Conservation (phyloP, 2,888 invertebrate species). For the Caenorhabditis plicata region DNA sequence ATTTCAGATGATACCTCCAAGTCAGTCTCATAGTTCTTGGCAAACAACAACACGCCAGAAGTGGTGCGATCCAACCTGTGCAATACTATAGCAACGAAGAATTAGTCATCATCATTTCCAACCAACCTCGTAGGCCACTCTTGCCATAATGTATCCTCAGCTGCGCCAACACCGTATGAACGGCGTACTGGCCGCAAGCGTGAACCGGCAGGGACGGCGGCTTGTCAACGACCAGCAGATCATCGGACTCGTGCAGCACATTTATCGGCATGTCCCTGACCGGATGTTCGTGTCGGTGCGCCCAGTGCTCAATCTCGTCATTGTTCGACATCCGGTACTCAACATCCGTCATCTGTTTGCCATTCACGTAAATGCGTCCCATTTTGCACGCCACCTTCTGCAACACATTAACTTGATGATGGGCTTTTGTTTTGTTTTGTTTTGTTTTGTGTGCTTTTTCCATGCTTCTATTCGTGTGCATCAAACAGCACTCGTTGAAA, state of each 20-base stretch:
- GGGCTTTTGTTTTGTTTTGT: too few species aligned
- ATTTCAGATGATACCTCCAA: conserved; percentile 68
- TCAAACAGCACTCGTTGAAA: too few species aligned
- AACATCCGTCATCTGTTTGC: conserved; percentile 77
- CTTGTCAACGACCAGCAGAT: conserved; percentile 83
- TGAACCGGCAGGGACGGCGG: conserved; percentile 71
- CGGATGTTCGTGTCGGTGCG: conserved; percentile 61
- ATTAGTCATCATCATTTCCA: not conserved
- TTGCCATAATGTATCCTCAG: conserved; percentile 88
- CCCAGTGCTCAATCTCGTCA: conserved; percentile 57
- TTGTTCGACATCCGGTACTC: conserved; percentile 84
- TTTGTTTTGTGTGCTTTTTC: too few species aligned
- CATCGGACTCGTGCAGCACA: conserved; percentile 95
- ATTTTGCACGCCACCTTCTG: conserved; percentile 83
- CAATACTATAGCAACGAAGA: conserved; percentile 33
- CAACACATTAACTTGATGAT: too few species aligned
- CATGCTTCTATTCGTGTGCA: too few species aligned
- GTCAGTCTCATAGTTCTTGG: conserved; percentile 88
- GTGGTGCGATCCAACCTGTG: conserved; percentile 80
- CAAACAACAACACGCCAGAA: conserved; percentile 88
- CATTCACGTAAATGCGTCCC: conserved; percentile 89
- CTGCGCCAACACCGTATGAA: conserved; percentile 94
- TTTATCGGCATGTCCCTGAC: conserved; percentile 81
- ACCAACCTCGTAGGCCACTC: conserved; percentile 52
- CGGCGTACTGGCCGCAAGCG: conserved; percentile 94